phyloP scores from a whole-genome alignment of 2,888 invertebrate species.

The Pyrocoelia pectoralis region DNA sequence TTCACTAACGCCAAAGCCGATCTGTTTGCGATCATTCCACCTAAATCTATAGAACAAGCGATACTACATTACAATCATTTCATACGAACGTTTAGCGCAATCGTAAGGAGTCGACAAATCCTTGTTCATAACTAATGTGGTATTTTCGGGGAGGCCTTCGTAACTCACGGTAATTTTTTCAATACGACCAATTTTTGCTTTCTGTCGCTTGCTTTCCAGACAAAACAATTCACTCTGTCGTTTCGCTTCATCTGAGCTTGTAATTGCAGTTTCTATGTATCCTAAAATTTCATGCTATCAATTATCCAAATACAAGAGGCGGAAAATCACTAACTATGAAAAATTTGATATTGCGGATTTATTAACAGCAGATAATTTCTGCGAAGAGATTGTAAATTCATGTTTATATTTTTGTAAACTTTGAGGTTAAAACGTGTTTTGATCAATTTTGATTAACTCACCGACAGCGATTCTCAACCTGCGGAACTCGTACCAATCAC shows the following conservation, averaged over 20 bases:
- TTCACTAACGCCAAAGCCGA: constrained; percentile 85
- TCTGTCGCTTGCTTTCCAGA: constrained; percentile 78
- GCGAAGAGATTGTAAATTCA: too few species aligned
- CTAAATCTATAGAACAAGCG: constrained; percentile 69
- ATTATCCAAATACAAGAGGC: not conserved
- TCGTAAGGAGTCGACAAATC: constrained; percentile 90
- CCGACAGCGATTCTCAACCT: too few species aligned
- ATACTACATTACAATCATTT: not conserved
- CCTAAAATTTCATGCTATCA: not conserved
- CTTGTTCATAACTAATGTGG: constrained; percentile 88
- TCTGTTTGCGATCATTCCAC: constrained; percentile 72
- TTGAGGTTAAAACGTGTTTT: too few species aligned
- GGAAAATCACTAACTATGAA: not conserved
- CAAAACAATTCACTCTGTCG: constrained; percentile 77
- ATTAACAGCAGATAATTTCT: too few species aligned
- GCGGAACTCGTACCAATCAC: too few species aligned
- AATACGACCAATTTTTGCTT: constrained; percentile 78
- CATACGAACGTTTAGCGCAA: constrained; percentile 86
- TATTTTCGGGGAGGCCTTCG: constrained; percentile 76
- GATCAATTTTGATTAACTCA: too few species aligned
- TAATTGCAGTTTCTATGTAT: constrained; percentile 6
- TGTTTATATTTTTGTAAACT: too few species aligned
- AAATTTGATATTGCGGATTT: not conserved
- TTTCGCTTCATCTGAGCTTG: constrained; percentile 55
- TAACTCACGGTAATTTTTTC: constrained; percentile 92